phyloP scores from a whole-genome alignment of 1,140 invertebrate genomes.

The Dreissena rostriformis region DNA sequence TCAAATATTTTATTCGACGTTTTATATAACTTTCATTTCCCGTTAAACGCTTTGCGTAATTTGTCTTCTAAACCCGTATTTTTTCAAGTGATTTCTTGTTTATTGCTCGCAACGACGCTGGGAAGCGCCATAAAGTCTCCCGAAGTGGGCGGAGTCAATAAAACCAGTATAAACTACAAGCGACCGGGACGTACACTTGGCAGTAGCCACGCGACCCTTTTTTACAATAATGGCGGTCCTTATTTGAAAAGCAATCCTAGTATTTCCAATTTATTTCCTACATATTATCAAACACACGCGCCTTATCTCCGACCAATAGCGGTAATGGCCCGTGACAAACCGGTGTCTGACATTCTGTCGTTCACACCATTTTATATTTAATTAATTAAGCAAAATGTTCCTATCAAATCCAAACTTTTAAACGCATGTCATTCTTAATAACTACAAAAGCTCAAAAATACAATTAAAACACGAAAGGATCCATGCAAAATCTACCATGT shows the following conservation, averaged over 20 bases:
- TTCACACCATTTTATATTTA: conserved; percentile 20
- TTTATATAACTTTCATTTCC: too few relatives aligned
- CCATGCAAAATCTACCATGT: conserved; percentile 12
- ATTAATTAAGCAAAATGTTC: conserved; percentile 50
- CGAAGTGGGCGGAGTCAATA: conserved; percentile 7
- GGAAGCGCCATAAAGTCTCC: conserved; percentile 31
- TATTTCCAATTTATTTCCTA: conserved; percentile 42
- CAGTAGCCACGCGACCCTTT: conserved; percentile 30
- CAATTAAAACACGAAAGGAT: neutral
- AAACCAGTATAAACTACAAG: conserved; percentile 18
- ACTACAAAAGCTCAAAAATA: conserved; percentile 8
- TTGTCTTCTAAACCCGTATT: conserved; percentile 48
- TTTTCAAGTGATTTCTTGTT: conserved; percentile 45
- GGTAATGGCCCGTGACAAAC: conserved; percentile 42
- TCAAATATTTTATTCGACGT: too few relatives aligned
- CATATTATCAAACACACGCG: conserved; percentile 51
- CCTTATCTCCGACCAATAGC: conserved; percentile 11
- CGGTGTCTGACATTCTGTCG: conserved; percentile 1
- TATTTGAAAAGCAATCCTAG: conserved; percentile 43
- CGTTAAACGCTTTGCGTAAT: conserved; percentile 29
- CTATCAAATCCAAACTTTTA: conserved; percentile 17
- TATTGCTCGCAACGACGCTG: conserved; percentile 38
- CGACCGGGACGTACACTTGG: neutral
- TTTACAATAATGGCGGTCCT: conserved; percentile 26
- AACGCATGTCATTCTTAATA: conserved; percentile 1